Conservation (phyloP, 2,113 vertebrate species). For the Mellivora capensis region DNA sequence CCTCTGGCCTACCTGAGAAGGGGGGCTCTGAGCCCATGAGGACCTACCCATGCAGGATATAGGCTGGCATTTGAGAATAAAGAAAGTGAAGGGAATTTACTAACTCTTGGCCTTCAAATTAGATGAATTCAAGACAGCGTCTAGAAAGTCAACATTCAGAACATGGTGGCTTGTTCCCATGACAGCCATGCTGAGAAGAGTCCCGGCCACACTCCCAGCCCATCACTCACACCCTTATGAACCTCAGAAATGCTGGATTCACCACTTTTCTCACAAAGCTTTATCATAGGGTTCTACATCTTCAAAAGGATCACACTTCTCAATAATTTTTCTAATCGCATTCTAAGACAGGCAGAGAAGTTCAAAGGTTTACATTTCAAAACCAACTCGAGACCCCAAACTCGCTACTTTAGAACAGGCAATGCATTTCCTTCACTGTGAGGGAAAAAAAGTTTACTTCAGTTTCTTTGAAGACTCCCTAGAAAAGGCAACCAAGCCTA, state of each 20-base stretch:
- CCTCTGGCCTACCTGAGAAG: background rate
- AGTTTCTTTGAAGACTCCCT: background rate
- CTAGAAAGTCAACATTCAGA: slow-evolving; percentile 13
- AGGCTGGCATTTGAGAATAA: background rate
- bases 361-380: background rate
- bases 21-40: background rate
- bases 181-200: background rate
- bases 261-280: background rate
- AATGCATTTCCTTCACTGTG: background rate
- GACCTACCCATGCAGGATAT: background rate
- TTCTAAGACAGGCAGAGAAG: background rate
- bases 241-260: background rate
- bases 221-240: background rate
- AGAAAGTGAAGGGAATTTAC: background rate
- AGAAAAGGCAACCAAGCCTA: slow-evolving; percentile 9
- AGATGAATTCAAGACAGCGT: background rate
- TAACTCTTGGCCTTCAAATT: background rate
- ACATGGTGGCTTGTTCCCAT: background rate
- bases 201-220: background rate
- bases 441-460: slow-evolving; percentile 28
- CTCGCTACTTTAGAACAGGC: background rate
- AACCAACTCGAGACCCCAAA: background rate
- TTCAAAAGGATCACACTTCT: background rate
- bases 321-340: background rate
- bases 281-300: background rate